Evolutionary conservation across 2,113 vertebrate species (phyloP), one percentile per base, ranked within the genome.

Genomic region (Ctenodactylus gundi): DNA sequence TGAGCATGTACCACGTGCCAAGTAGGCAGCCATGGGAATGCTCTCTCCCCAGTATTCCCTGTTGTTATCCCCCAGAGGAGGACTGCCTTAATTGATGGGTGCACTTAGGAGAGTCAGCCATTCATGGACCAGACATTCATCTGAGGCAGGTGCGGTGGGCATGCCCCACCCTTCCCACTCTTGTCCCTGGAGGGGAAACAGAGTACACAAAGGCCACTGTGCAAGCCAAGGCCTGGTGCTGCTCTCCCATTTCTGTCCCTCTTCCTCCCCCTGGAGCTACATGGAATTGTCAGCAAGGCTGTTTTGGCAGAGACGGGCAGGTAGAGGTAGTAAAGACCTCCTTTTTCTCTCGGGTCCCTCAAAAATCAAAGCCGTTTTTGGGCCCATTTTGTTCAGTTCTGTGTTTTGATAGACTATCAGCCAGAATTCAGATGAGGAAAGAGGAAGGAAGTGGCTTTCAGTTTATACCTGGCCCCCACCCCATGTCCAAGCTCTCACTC

Each of bases 81-180:
- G 25, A 11, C 20, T 9, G 6, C 55, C 46, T 84, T 55, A 20
- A 3, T 39, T 21, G 25, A 29, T 2, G 8, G 36, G 10, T 49
- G 7, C 27, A 5, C 2, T 49, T 64, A 75, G 62, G 55, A 55
- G 20, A 72, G 5, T 18, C 20, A 53, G 60, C 68, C 4, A 3
- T 78, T 68, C 18, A 1, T n/a, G n/a, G n/a, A n/a, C n/a, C n/a
- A n/a, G n/a, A n/a, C n/a, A 21, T 3, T 55, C 15, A 0, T 0
- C 2, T 44, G 83, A 15, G 39, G 9, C 27, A 31, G 36, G 29
- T 3, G 7, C 31, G 0, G 17, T 36, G 49, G 34, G 36, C 4
- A 1, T 8, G 57, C 27, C 25, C 57, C 0, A 23, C 21, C 39
- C 53, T 62, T 31, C 17, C 29, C 3, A n/a, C n/a, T n/a, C n/a